These are phyloP conservation scores for Sebastes vulpes DNA, from an alignment of 2,797 vertebrate genomes.

Conservation along the genomic window DNA sequence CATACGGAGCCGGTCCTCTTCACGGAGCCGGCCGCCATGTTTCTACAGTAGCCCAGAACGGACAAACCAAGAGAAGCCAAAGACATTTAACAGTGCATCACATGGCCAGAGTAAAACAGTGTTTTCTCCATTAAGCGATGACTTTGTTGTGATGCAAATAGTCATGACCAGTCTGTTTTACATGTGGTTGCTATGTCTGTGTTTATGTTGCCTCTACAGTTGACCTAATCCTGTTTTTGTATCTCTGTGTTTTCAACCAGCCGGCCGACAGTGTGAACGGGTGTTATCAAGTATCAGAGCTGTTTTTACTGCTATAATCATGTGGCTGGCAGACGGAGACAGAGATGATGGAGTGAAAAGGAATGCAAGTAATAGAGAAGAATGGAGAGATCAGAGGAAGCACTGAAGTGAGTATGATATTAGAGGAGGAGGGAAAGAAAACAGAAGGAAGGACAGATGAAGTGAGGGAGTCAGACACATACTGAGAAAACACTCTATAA, in stretches of 20 bases:
- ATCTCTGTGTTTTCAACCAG: conserved; percentile 13
- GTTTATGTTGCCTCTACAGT: conserved; percentile 53
- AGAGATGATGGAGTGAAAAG: conserved; percentile 31
- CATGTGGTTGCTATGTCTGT: conserved; percentile 31
- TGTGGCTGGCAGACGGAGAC: conserved; percentile 49
- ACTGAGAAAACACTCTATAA: conserved; percentile 30
- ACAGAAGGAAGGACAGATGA: background rate
- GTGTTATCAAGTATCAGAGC: conserved; percentile 60
- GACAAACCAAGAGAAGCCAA: background rate
- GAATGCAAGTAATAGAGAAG: conserved; percentile 10
- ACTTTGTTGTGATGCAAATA: conserved; percentile 9
- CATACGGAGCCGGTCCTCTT: no score
- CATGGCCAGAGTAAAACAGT: background rate
- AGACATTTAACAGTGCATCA: background rate
- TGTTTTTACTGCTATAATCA: conserved; percentile 61
- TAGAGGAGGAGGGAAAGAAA: background rate
- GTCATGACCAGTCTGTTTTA: background rate
- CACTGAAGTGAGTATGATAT: background rate
- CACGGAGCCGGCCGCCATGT: no score
- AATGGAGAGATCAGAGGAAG: conserved; percentile 8
- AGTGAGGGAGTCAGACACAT: conserved; percentile 28
- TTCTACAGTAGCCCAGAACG: no score
- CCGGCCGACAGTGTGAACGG: conserved; percentile 21
- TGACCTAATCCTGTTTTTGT: conserved; percentile 68
- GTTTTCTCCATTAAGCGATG: background rate